Conservation (phyloP, 1,140 invertebrate genomes). For the Nomia melanderi region DNA sequence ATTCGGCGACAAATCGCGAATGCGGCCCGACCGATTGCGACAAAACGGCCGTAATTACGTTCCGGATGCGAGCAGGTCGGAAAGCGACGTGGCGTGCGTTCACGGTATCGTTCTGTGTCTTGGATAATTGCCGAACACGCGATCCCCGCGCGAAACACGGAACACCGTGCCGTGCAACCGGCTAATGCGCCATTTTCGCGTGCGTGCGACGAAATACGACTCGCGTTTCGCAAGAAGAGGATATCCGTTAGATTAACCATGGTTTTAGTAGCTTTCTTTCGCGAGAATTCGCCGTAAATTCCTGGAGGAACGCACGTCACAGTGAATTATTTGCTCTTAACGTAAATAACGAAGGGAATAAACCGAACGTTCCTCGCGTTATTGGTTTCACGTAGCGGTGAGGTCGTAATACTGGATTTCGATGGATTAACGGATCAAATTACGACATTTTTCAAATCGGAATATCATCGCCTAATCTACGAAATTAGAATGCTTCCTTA, state of each 20-base stretch:
- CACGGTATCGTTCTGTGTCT: constrained; percentile 49
- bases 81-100: constrained; percentile 46
- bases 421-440: no score
- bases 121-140: constrained; percentile 56
- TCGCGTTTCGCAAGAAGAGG: constrained; percentile 21
- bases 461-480: no score
- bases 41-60: constrained; percentile 62
- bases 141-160: constrained; percentile 17
- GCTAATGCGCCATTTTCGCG: constrained; percentile 13
- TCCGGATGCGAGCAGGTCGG: constrained; percentile 53
- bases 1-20: constrained; percentile 41
- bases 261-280: no score
- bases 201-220: background rate
- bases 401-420: no score
- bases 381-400: no score
- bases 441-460: no score
- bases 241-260: constrained; percentile 19
- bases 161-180: background rate
- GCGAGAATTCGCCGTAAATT: no score
- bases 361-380: no score
- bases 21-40: constrained; percentile 26
- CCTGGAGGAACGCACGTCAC: no score
- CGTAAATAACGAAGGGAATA: no score
- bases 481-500: no score
- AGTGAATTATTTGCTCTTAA: no score